These are phyloP conservation scores for Datnioides undecimradiatus DNA, from an alignment of 2,113 vertebrate species.

Conservation along the genomic window DNA sequence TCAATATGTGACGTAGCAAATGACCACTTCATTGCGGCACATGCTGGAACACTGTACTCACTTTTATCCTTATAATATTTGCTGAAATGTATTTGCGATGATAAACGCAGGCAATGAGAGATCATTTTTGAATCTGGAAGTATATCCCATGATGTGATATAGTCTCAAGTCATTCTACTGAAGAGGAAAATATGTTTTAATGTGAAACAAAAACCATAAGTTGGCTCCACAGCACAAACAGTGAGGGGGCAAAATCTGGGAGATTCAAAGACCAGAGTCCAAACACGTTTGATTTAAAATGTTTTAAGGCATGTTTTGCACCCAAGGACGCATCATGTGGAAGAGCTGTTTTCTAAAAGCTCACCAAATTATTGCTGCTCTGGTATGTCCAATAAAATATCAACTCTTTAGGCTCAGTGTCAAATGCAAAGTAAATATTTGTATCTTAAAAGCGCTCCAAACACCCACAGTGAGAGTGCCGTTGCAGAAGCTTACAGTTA, in stretches of 20 bases:
- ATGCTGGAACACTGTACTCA: conserved; percentile 9
- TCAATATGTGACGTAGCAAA: conserved; percentile 59
- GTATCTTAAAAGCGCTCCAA: not conserved
- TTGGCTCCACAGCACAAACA: not conserved
- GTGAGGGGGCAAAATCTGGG: not conserved
- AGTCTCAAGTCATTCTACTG: conserved; percentile 4
- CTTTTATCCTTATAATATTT: conserved; percentile 35
- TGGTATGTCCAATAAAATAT: not conserved
- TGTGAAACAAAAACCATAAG: not conserved
- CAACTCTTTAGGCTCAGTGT: not conserved
- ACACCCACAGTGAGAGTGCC: not conserved
- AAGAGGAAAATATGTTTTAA: not conserved
- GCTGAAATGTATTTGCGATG: conserved; percentile 20
- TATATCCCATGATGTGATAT: conserved; percentile 3
- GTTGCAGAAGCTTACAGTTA: not conserved
- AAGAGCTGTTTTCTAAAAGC: not conserved
- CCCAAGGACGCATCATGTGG: not conserved
- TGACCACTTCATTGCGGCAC: conserved; percentile 14
- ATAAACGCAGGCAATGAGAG: conserved; percentile 27
- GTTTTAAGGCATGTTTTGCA: not conserved
- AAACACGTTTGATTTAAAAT: not conserved
- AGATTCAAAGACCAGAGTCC: not conserved
- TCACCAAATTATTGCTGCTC: not conserved
- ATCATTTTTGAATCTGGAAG: conserved; percentile 33
- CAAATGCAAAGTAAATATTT: not conserved